Base-by-base conservation (phyloP, 2,888 invertebrate genomes). In the Isotomurus palustris region DNA sequence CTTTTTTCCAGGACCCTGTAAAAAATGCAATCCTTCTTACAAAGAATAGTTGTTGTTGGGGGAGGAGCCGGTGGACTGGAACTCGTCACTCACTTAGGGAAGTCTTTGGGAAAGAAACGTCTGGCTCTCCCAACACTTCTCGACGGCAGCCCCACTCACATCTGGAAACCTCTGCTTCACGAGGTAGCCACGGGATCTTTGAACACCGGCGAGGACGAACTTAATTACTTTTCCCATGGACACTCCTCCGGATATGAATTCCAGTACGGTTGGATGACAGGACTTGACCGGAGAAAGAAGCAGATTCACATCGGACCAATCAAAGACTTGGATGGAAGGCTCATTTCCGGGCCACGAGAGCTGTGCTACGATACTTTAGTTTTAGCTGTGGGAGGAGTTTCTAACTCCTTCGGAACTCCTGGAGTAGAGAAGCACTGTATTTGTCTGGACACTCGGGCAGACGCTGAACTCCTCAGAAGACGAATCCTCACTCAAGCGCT, bases 31-130 rank as follows among this genome's bases (percentile, higher is more conserved):
- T 38, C 38, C 5, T 5, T 4, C 38, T 14, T 38, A 19, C 38
- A 38, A 17, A 38, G 38, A 38, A 14, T 38, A 8, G 38, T 60
- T 2, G 53, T 60, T 12, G 66, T 66, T 6, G 64, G 64, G 14
- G 66, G 66, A n/a, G 66, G 66, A 21, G 63, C 66, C 1, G 65
- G 65, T 1, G 65, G 65, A 0, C 29, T 65, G 5, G 65, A 62
- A 24, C 35, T 65, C 8, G 53, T 56, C 21, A 60, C 65, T 19
- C 50, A 44, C 21, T 14, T 65, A 6, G 65, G 62, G 1, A 59
- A 45, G 45, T 44, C 50, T 2, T 21, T 63, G 1, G 64, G 61
- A 2, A 48, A 41, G 17, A 53, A 60, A 36, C 41, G 56, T 3
- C 12, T 47, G 2, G 63, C 55, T 1, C 51, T 53, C 19, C 56